These are phyloP conservation scores for Anseranas semipalmata DNA, from an alignment of 2,113 vertebrate species.

Conservation along the genomic window DNA sequence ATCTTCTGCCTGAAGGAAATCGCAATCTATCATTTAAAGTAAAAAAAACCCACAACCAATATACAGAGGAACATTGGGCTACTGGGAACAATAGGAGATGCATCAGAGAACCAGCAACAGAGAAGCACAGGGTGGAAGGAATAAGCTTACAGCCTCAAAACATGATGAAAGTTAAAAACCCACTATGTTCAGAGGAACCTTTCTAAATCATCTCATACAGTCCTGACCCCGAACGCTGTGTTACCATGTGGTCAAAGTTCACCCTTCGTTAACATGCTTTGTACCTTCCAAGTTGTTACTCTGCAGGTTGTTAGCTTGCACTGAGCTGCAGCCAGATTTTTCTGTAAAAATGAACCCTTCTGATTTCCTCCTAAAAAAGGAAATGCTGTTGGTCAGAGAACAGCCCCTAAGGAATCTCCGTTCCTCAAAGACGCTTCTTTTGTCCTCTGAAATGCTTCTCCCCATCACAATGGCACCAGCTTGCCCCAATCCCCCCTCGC, in stretches of 20 bases:
- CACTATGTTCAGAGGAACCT: neutral
- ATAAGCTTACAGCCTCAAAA: neutral
- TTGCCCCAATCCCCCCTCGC: accelerated
- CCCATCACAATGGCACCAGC: neutral
- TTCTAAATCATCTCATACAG: neutral
- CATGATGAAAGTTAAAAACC: neutral
- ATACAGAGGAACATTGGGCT: conserved; percentile 9
- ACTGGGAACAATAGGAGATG: conserved; percentile 7
- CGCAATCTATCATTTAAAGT: neutral
- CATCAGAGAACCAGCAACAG: neutral
- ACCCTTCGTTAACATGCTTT: neutral
- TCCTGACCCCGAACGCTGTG: neutral
- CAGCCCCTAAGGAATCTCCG: neutral
- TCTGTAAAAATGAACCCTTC: neutral
- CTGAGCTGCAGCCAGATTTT: neutral
- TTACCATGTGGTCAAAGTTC: neutral
- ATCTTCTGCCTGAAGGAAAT: conserved; percentile 1
- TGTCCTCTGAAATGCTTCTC: neutral
- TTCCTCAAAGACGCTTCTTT: neutral
- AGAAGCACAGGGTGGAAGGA: neutral
- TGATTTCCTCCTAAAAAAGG: neutral
- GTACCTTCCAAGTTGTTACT: neutral
- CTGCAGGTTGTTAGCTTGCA: neutral
- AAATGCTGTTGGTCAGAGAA: too few relatives aligned
- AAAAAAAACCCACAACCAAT: neutral